Conservation (phyloP, 2,797 vertebrate species). For the Ctenopoma multispine region DNA sequence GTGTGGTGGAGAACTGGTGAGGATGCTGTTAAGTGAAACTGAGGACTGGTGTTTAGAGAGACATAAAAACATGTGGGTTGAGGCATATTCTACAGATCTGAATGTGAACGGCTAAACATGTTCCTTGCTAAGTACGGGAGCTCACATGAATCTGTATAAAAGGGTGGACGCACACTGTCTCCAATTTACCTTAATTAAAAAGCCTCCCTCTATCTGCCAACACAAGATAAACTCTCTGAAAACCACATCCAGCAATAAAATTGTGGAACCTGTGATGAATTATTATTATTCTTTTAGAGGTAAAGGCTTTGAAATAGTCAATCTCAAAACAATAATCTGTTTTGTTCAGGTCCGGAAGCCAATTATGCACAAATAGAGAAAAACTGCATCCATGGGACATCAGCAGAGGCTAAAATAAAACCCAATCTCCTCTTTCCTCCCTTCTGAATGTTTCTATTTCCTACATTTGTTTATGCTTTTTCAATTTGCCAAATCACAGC, state of each 20-base stretch:
- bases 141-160: conserved; percentile 47
- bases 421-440: neutral
- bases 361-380: conserved; percentile 49
- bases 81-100: conserved; percentile 29
- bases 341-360: conserved; percentile 32
- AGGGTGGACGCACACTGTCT: conserved; percentile 40
- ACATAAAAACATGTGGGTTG: conserved; percentile 23
- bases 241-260: conserved; percentile 16
- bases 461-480: conserved; percentile 17
- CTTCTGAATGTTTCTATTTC: conserved; percentile 23
- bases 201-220: conserved; percentile 22
- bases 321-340: conserved; percentile 49
- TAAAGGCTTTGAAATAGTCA: conserved; percentile 37
- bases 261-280: conserved; percentile 35
- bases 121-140: conserved; percentile 44
- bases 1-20: conserved; percentile 32
- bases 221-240: neutral
- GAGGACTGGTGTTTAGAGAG: conserved; percentile 12
- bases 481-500: conserved; percentile 17
- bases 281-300: conserved; percentile 38
- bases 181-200: conserved; percentile 44
- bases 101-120: conserved; percentile 47
- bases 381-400: conserved; percentile 25
- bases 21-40: conserved; percentile 27
- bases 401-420: conserved; percentile 30